Evolutionary conservation across 2,113 vertebrate genomes (phyloP), one percentile per base, ranked within the genome.

Genomic region (Terrapene triunguis): DNA sequence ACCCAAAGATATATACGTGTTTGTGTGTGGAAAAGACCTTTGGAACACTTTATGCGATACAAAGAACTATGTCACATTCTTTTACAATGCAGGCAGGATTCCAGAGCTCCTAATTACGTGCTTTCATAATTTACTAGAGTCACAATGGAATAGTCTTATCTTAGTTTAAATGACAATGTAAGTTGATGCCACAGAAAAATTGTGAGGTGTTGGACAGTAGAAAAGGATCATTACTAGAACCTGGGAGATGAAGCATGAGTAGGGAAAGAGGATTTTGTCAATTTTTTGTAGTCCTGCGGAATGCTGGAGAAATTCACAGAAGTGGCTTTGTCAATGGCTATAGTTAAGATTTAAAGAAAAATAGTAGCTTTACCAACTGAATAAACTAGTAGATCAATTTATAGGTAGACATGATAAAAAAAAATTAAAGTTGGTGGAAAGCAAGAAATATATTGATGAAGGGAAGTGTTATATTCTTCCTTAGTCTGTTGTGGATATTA

Each of bases 391-490:
- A 44, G 57, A 27, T 29, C 53, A n/a, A 44, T 89, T 85, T 85
- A 35, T 81, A 89, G 80, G 27, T n/a, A 44, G 51, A 78, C 51
- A 59, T 13, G 47, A 89, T 89, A 85, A 76, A 59, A 29, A 51
- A 57, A 53, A 81, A 69, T 85, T 76, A 89, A 57, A 85, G 44
- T 50, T 38, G 7, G n/a, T 85, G 47, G 44, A 22, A 17, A 82
- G 29, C 48, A 44, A 62, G 50, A 55, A 84, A 72, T 25, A 65
- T 88, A 53, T n/a, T 47, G 76, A 47, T 84, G 84, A 92, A 87
- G 38, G 78, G 42, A 87, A 74, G 74, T 85, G 42, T 17, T 85
- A 89, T 89, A 93, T 81, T 65, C 51, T 80, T 54, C 47, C 42
- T 21, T 88, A 32, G n/a, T 65, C 47, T 80, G 47, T 48, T 84